These are phyloP conservation scores for Nannoperca australis DNA, from an alignment of 2,797 vertebrate species.

Conservation along the genomic window DNA sequence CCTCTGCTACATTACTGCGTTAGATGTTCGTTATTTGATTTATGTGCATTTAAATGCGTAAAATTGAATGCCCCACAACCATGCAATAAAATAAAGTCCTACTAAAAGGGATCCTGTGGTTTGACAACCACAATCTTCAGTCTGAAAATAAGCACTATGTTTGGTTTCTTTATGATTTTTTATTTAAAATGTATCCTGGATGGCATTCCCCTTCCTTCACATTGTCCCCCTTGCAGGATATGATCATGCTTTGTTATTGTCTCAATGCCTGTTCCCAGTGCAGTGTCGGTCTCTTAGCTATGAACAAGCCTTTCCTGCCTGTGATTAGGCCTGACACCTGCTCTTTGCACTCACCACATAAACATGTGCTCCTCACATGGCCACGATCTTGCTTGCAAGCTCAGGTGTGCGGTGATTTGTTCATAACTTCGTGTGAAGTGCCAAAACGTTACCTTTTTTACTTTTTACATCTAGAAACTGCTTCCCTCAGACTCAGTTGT, in stretches of 20 bases:
- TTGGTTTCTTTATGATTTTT: neutral
- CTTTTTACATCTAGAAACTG: slow-evolving; percentile 9
- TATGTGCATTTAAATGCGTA: slow-evolving; percentile 61
- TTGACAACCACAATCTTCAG: slow-evolving; percentile 28
- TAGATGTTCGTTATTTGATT: slow-evolving; percentile 47
- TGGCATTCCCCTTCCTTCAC: neutral
- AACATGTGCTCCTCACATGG: slow-evolving; percentile 44
- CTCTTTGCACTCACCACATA: slow-evolving; percentile 15
- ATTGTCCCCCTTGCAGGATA: slow-evolving; percentile 26
- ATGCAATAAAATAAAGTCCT: slow-evolving; percentile 69
- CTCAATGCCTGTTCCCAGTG: slow-evolving; percentile 23
- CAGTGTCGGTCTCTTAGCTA: slow-evolving; percentile 5
- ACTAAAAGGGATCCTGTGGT: slow-evolving; percentile 43
- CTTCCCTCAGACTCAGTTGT: slow-evolving; percentile 17
- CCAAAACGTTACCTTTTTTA: slow-evolving; percentile 50
- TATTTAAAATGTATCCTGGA: neutral
- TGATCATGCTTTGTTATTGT: slow-evolving; percentile 35
- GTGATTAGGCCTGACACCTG: slow-evolving; percentile 32
- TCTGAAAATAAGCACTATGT: slow-evolving; percentile 12
- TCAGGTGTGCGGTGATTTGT: slow-evolving; percentile 51
- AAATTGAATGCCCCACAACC: slow-evolving; percentile 28
- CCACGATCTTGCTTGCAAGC: slow-evolving; percentile 49
- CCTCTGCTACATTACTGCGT: slow-evolving; percentile 48
- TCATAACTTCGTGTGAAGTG: slow-evolving; percentile 58
- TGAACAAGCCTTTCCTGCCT: slow-evolving; percentile 5